Evolutionary conservation across 2,797 vertebrate genomes (phyloP).

Genomic region (Clarias platycephalus): DNA sequence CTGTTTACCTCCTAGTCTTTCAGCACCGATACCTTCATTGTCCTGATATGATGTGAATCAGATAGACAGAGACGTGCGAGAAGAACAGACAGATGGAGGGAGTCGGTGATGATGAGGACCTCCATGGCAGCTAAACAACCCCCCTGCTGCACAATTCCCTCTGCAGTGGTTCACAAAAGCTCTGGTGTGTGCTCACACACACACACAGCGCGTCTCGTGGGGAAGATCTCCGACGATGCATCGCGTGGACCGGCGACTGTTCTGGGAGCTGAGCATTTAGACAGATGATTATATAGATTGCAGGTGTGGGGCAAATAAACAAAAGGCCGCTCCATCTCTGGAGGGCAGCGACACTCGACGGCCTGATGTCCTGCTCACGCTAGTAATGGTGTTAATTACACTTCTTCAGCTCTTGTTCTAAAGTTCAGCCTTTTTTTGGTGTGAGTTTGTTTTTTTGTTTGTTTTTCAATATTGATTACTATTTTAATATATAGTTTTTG

Average conservation of each 20-base stretch:
- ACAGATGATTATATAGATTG: slow-evolving; percentile 68
- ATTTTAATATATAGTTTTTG: not conserved
- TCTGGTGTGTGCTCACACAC: slow-evolving; percentile 55
- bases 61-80: slow-evolving; percentile 35
- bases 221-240: slow-evolving; percentile 48
- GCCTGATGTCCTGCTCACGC: slow-evolving; percentile 16
- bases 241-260: slow-evolving; percentile 43
- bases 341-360: slow-evolving; percentile 35
- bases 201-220: slow-evolving; percentile 45
- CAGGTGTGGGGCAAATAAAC: slow-evolving; percentile 72
- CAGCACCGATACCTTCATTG: slow-evolving; percentile 30
- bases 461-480: no score
- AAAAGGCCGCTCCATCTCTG: slow-evolving; percentile 59
- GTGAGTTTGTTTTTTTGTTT: not conserved
- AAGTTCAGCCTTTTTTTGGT: not conserved
- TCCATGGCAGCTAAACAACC: slow-evolving; percentile 58
- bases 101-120: slow-evolving; percentile 54
- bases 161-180: slow-evolving; percentile 65
- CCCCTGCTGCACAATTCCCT: slow-evolving; percentile 57
- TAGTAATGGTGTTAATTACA: not conserved
- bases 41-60: slow-evolving; percentile 46
- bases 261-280: slow-evolving; percentile 59
- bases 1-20: slow-evolving; percentile 42
- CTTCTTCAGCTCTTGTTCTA: not conserved
- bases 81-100: slow-evolving; percentile 63